Conservation (phyloP, 2,888 invertebrate species). For the Eupelmus urozonus region DNA sequence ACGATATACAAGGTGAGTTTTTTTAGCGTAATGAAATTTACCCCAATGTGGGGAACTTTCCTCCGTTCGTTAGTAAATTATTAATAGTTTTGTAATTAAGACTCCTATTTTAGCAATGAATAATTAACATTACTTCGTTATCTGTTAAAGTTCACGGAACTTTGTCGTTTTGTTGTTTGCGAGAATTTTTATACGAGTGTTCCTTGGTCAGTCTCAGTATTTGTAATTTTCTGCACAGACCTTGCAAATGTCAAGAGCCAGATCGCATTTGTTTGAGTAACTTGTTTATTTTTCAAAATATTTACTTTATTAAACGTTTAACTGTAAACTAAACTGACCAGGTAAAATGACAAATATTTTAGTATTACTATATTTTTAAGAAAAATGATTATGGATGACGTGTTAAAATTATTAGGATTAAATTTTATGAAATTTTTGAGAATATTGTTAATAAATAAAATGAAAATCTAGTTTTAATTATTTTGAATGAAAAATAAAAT, state of each 20-base stretch:
- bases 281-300: not conserved
- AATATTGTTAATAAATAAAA: constrained; percentile 35
- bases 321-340: constrained; percentile 23
- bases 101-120: constrained; percentile 5
- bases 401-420: constrained; percentile 3
- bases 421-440: constrained; percentile 23
- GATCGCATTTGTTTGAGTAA: constrained; percentile 32
- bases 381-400: constrained; percentile 1
- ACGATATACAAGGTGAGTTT: constrained; percentile 29
- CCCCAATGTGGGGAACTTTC: constrained; percentile 58
- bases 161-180: constrained; percentile 9
- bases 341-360: constrained; percentile 21
- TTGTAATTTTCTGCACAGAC: constrained; percentile 28
- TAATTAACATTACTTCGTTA: constrained; percentile 26
- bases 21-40: constrained; percentile 44
- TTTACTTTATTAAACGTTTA: constrained; percentile 2
- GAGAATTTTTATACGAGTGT: constrained; percentile 7
- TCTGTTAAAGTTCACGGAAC: constrained; percentile 1
- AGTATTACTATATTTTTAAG: constrained; percentile 10
- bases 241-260: constrained; percentile 32
- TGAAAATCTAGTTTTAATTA: constrained; percentile 16
- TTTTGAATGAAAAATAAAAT: not conserved
- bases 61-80: not conserved
- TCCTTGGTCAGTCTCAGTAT: constrained; percentile 41
- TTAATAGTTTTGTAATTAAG: constrained; percentile 4